Evolutionary conservation across 1,140 invertebrate species (phyloP), one percentile per base, ranked within the genome.

Genomic region (Reticulitermes speratus): DNA sequence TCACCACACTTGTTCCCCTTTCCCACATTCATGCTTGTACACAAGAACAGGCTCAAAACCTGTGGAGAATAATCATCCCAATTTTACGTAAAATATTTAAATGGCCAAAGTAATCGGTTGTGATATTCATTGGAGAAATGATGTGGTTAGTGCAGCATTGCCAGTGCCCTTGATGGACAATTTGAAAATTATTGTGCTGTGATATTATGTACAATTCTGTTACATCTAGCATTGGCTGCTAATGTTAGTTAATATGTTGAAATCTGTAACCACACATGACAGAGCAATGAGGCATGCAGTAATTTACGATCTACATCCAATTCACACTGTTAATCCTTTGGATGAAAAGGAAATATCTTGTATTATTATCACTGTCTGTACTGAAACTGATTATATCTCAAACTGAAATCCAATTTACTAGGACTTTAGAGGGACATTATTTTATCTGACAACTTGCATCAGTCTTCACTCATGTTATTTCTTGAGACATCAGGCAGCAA

Each of bases 201-300:
- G 87, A 87, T 87, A 87, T 87, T 87, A 85, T 87, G 85, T 87
- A 87, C 84, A 87, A 86, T 87, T 87, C 86, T 87, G 87, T 87
- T 87, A 87, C 69, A 86, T 44, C 86, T 85, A 83, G 86, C 44
- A 83, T 69, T 87, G 86, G 86, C 86, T 86, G 86, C 86, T 84
- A 81, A 87, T 87, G 84, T 85, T 87, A 82, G 86, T 85, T 85
- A 82, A 85, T 86, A 87, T 48, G 30, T 48, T 7, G 82, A 87
- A 82, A 86, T 52, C 83, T 84, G 16, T 84, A 52, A 52, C 83
- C 45, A 19, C n/a, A 44, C 9, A 45, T 30, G 45, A 52, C 48
- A 59, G 55, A 25, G n/a, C 55, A 44, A 86, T 65, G 65, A 75
- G 65, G 9, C 38, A 75, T 25, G 65, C 52, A 55, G 19, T 55